Conservation (phyloP, 2,113 vertebrate genomes). For the Heteronetta atricapilla region DNA sequence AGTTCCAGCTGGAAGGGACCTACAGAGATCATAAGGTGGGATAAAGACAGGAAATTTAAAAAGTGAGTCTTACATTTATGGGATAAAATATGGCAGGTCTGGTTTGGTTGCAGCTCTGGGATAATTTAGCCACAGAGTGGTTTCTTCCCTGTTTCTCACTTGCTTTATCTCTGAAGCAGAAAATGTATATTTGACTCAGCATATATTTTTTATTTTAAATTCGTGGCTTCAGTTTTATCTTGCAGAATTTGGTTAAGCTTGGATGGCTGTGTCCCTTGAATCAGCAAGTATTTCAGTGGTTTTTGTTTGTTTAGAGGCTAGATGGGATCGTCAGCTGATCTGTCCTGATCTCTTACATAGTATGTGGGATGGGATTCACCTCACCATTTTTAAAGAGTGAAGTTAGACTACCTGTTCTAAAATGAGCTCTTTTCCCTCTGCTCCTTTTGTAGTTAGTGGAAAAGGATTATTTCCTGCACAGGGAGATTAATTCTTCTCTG, state of each 20-base stretch:
- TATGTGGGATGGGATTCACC: not conserved
- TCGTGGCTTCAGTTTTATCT: not conserved
- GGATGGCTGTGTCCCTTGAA: not conserved
- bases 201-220: not conserved
- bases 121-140: not conserved
- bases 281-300: not conserved
- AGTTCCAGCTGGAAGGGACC: not conserved
- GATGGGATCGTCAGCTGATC: not conserved
- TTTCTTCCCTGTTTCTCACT: not conserved
- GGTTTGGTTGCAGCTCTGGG: not conserved
- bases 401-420: not conserved
- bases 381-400: not conserved
- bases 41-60: not conserved
- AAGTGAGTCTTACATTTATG: accelerated
- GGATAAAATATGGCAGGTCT: not conserved
- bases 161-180: not conserved
- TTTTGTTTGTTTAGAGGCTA: not conserved
- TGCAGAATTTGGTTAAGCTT: not conserved
- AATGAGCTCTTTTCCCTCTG: not conserved
- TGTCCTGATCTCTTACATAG: not conserved
- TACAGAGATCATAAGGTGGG: not conserved
- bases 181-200: not conserved
- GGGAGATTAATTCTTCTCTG: not conserved
- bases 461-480: not conserved
- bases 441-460: not conserved